Base-by-base conservation (phyloP, 2,888 invertebrate species). In the Tethea ocularis region DNA sequence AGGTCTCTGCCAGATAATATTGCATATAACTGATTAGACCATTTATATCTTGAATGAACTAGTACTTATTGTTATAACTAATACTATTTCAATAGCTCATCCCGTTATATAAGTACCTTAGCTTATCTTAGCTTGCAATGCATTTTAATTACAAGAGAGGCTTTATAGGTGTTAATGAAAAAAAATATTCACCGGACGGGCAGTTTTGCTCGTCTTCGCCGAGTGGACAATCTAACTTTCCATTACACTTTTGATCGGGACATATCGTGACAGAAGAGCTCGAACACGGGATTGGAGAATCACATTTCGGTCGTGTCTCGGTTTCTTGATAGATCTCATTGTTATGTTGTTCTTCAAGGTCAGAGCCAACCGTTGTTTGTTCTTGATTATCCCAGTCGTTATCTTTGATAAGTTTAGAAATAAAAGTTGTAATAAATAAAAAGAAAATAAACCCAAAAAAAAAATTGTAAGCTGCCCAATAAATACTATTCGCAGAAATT, bases 181-280 rank as follows among this genome's bases (percentile, higher is more conserved):
- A 10, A n/a, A 46, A 8, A 2, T 46, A 20, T 20, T 46, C 46
- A 6, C 22, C 20, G 13, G 13, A 13, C 13, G 33, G 13, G 59
- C 71, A 76, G 56, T 59, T 54, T 1, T 54, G 29, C 58, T 83
- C 82, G 52, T 83, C 83, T 10, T 77, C 75, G 3, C 74, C 75
- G 0, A 64, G 62, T 0, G 79, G 77, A 57, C 82, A 83, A 51
- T 80, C 73, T 0, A 0, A 0, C 0, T 11, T 4, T 2, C 73
- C 69, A 29, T 83, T 65, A 51, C 83, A 83, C 15, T 41, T 54
- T 36, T 75, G 68, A 4, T 64, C 59, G 0, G 62, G 63, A 58
- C 81, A 81, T 22, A 74, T 68, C 0, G 61, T 66, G 2, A 63
- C 56, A 0, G 65, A 60, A 0, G 75, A 73, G 53, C 68, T 66